These are phyloP conservation scores for Diarsia mendica DNA, from an alignment of 2,888 invertebrate genomes.

Conservation along the genomic window DNA sequence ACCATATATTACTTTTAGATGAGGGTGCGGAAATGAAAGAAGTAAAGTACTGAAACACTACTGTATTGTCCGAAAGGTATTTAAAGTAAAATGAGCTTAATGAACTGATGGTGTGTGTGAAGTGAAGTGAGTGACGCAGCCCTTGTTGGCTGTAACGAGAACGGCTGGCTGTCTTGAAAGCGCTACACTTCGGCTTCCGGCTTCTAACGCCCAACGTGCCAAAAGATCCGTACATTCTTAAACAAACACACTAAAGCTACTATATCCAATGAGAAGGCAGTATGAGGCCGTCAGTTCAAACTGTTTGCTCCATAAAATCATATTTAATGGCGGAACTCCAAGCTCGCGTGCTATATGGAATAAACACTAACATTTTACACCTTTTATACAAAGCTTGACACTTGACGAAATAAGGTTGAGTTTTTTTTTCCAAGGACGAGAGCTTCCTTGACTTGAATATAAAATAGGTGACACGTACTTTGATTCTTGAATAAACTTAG, in stretches of 20 bases:
- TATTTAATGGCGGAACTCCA: constrained; percentile 22
- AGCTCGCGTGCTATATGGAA: constrained; percentile 31
- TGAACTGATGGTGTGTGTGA: too few relatives aligned
- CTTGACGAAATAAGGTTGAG: neutral
- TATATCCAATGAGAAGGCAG: neutral
- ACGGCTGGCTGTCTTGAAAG: too few relatives aligned
- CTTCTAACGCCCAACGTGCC: too few relatives aligned
- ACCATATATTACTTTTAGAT: too few relatives aligned
- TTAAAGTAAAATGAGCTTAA: too few relatives aligned
- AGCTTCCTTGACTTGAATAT: neutral
- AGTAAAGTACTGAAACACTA: too few relatives aligned
- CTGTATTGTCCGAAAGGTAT: too few relatives aligned
- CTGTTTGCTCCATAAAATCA: constrained; percentile 52
- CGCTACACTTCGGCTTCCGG: too few relatives aligned
- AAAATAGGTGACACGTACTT: neutral
- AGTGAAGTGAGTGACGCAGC: too few relatives aligned
- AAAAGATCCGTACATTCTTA: neutral
- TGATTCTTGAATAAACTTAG: too few relatives aligned
- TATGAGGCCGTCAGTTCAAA: constrained; percentile 14
- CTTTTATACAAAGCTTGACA: neutral
- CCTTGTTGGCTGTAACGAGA: too few relatives aligned
- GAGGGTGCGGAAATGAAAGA: too few relatives aligned
- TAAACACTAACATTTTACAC: constrained; percentile 18
- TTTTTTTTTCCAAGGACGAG: neutral
- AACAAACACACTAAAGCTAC: constrained; percentile 10